Evolutionary conservation across 2,797 vertebrate species (phyloP).

Genomic region (Kryptolebias ocellatus): DNA sequence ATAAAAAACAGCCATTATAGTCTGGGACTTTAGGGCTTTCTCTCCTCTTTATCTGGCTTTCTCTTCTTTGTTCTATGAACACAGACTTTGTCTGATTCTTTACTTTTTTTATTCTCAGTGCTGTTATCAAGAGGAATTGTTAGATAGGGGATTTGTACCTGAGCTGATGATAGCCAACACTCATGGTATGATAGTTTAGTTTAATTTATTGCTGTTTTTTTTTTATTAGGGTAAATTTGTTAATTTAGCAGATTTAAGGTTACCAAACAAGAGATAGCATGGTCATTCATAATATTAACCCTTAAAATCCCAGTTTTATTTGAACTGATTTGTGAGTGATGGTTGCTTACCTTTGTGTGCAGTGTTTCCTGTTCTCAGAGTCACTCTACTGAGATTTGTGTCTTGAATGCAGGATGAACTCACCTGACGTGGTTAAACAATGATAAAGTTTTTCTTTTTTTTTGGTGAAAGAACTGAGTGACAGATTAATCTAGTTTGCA

Average conservation of each 20-base stretch:
- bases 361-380: too few relatives aligned
- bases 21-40: constrained; percentile 29
- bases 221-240: background rate
- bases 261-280: too few relatives aligned
- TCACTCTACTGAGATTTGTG: too few relatives aligned
- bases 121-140: constrained; percentile 31
- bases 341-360: too few relatives aligned
- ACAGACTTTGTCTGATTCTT: constrained; percentile 25
- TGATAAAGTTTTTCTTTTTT: too few relatives aligned
- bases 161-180: constrained; percentile 15
- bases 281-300: too few relatives aligned
- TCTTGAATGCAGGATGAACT: too few relatives aligned
- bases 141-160: constrained; percentile 4
- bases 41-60: constrained; percentile 36
- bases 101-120: constrained; percentile 13
- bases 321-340: too few relatives aligned
- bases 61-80: constrained; percentile 25
- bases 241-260: background rate
- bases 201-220: background rate
- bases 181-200: background rate
- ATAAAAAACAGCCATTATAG: constrained; percentile 56
- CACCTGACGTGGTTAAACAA: too few relatives aligned
- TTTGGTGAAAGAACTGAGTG: too few relatives aligned
- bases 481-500: too few relatives aligned
- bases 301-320: too few relatives aligned